phyloP scores from a whole-genome alignment of 2,888 invertebrate genomes.

The Criorhina ranunculi region DNA sequence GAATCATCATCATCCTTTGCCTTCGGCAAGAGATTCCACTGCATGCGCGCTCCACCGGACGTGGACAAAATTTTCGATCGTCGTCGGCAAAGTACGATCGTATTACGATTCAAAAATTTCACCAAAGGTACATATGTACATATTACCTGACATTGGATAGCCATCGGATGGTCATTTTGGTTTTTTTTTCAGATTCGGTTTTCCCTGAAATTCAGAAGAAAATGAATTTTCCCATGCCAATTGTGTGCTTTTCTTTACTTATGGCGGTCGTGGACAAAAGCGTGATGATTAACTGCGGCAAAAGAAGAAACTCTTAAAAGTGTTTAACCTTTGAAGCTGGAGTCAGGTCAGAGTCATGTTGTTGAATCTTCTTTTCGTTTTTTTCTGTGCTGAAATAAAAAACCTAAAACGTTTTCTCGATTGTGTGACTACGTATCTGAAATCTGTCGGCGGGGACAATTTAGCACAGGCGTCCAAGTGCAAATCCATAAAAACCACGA shows the following conservation, averaged over 20 bases:
- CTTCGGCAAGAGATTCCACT: slow-evolving; percentile 42
- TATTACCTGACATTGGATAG: slow-evolving; percentile 38
- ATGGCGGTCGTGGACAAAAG: slow-evolving; percentile 29
- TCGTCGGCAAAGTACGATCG: slow-evolving; percentile 21
- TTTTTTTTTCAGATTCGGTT: slow-evolving; percentile 7
- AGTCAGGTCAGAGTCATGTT: slow-evolving; percentile 68
- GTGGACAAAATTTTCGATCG: slow-evolving; percentile 67
- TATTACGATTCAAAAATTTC: slow-evolving; percentile 51
- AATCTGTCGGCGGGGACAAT: slow-evolving; percentile 41
- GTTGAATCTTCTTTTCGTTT: slow-evolving; percentile 22
- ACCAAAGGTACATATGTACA: too few species aligned
- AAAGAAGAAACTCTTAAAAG: slow-evolving; percentile 52
- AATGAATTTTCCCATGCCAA: slow-evolving; percentile 46
- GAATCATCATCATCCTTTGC: slow-evolving; percentile 51
- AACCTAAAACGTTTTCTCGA: slow-evolving; percentile 28
- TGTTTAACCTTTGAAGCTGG: slow-evolving; percentile 61
- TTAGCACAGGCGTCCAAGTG: slow-evolving; percentile 22
- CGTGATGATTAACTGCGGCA: slow-evolving; percentile 55
- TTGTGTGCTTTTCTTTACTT: slow-evolving; percentile 26
- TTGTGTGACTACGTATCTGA: slow-evolving; percentile 35
- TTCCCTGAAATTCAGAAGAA: slow-evolving; percentile 56
- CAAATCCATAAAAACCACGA: neutral
- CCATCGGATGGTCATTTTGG: slow-evolving; percentile 53
- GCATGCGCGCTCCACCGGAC: slow-evolving; percentile 43
- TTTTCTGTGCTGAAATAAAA: slow-evolving; percentile 15